Evolutionary conservation across 2,797 vertebrate genomes (phyloP).

Genomic region (Pachyuromys duprasi): DNA sequence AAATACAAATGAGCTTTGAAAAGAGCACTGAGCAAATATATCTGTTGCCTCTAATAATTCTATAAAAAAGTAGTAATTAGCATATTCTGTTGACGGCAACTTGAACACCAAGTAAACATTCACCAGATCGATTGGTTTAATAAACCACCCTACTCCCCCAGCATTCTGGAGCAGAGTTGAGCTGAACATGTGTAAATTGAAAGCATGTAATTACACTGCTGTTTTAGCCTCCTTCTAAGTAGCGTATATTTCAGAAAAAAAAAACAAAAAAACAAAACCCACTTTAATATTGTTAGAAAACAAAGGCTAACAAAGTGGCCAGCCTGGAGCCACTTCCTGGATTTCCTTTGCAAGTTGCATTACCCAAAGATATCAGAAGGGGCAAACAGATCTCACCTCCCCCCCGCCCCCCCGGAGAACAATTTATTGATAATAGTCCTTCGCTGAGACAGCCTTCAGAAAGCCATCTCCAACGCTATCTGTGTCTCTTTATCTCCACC

Average conservation of each 20-base stretch:
- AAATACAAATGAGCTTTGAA: conserved; percentile 9
- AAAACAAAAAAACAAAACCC: not conserved
- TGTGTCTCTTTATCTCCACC: not conserved
- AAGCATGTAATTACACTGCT: conserved; percentile 30
- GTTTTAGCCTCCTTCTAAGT: conserved; percentile 26
- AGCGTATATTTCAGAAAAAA: not conserved
- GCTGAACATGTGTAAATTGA: conserved; percentile 11
- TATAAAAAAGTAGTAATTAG: not conserved
- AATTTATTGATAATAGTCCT: not conserved
- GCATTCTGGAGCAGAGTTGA: not conserved
- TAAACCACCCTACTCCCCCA: not conserved
- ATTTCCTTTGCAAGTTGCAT: not conserved
- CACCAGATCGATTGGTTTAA: not conserved
- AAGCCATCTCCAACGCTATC: not conserved
- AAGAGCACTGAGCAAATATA: conserved; percentile 5
- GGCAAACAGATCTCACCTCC: not conserved
- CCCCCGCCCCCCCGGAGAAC: not conserved
- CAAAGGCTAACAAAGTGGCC: conserved; percentile 4
- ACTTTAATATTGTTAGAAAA: not conserved
- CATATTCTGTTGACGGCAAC: not conserved
- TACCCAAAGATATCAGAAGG: conserved; percentile 25
- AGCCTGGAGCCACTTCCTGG: not conserved
- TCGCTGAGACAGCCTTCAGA: not conserved
- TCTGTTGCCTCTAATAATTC: conserved; percentile 5
- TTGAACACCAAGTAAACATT: not conserved